phyloP scores from a whole-genome alignment of 2,797 vertebrate genomes.

The Mycteria americana region DNA sequence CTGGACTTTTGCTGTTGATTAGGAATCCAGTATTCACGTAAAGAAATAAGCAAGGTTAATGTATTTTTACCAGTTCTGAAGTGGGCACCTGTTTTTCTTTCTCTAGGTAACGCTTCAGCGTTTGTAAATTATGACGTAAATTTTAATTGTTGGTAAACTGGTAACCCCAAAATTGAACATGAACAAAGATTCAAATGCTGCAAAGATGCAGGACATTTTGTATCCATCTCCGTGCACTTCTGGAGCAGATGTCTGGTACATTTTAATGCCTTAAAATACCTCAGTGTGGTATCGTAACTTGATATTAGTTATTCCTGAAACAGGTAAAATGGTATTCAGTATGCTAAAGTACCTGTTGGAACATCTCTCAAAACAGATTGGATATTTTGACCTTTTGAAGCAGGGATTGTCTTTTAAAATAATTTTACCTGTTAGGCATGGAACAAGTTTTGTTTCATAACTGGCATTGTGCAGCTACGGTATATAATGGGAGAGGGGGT shows the following conservation, averaged over 20 bases:
- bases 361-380: background rate
- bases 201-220: background rate
- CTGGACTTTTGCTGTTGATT: background rate
- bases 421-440: background rate
- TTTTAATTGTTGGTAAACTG: background rate
- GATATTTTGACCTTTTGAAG: background rate
- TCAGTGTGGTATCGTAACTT: background rate
- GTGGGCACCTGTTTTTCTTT: background rate
- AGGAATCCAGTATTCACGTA: background rate
- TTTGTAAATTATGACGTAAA: background rate
- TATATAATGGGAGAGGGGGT: background rate
- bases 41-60: background rate
- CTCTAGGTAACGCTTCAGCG: background rate
- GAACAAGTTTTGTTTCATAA: background rate
- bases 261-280: background rate
- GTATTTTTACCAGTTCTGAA: background rate
- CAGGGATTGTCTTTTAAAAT: background rate
- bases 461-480: accelerated
- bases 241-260: background rate
- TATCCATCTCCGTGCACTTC: background rate
- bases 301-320: background rate
- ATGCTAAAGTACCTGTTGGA: background rate
- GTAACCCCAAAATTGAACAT: background rate
- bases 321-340: background rate
- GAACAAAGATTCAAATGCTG: background rate